A percentile compares a stretch with the other conserved stretches of the same genome.
Conservation (phyloP, 2,113 vertebrate species). For the Pseudonaja textilis region DNA sequence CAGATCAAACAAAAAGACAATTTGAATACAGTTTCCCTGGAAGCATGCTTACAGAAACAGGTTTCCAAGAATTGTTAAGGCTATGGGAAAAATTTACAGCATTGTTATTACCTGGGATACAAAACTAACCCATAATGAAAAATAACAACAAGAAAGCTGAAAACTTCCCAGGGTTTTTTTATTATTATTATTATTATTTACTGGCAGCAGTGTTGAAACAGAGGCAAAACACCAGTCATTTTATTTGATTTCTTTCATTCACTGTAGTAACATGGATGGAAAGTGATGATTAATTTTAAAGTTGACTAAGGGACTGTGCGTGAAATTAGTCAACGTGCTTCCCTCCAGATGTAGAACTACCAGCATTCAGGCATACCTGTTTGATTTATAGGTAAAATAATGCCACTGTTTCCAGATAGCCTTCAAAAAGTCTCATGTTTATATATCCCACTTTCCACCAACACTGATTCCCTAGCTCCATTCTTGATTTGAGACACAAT, state of each 20-base stretch:
- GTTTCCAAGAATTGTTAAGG: background rate
- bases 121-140: background rate
- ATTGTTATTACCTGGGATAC: background rate
- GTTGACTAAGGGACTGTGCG: background rate
- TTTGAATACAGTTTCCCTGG: background rate
- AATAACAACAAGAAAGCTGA: background rate
- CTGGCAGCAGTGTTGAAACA: background rate
- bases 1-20: background rate
- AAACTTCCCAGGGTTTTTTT: background rate
- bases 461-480: background rate
- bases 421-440: background rate
- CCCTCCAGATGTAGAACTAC: background rate
- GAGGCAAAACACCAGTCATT: background rate
- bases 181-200: background rate
- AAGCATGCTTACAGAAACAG: background rate
- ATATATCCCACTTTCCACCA: background rate
- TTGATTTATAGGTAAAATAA: background rate
- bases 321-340: background rate
- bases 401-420: background rate
- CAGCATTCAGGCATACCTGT: background rate
- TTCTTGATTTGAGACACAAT: background rate
- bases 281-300: background rate
- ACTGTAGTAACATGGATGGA: background rate
- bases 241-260: background rate
- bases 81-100: background rate